Percentiles rank a stretch among this genome's conserved stretches.
Evolutionary conservation across 2,113 vertebrate genomes (phyloP).

Genomic region (Phaetusa simplex): DNA sequence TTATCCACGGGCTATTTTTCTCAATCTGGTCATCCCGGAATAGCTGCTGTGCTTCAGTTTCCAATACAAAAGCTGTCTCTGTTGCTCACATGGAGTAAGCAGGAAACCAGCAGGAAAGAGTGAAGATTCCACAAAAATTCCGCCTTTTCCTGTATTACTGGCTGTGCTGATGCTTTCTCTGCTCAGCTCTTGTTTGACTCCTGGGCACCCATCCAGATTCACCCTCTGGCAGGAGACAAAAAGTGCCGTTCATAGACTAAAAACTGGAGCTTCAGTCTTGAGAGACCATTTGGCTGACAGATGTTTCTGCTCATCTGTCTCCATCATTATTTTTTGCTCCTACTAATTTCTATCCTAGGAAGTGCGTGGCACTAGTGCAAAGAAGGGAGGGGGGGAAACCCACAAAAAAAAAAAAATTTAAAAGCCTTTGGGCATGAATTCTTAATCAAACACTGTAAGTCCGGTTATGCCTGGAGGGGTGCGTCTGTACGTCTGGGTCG

Average conservation of each 20-base stretch:
- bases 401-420: neutral
- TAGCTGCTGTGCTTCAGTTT: neutral
- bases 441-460: neutral
- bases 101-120: conserved; percentile 54
- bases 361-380: neutral
- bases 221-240: conserved; percentile 16
- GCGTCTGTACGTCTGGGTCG: neutral
- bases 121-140: conserved; percentile 62
- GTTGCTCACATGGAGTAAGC: conserved; percentile 28
- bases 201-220: conserved; percentile 33
- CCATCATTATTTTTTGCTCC: neutral
- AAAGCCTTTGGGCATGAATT: neutral
- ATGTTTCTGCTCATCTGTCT: conserved; percentile 20
- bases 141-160: conserved; percentile 15
- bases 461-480: neutral
- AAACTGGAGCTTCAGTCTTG: neutral
- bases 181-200: conserved; percentile 36
- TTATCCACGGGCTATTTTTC: neutral
- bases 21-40: neutral
- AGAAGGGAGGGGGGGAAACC: neutral
- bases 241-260: conserved; percentile 15
- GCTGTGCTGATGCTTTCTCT: neutral
- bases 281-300: conserved; percentile 57
- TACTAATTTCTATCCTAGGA: neutral
- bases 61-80: conserved; percentile 42